Evolutionary conservation across 1,140 invertebrate genomes (phyloP).

Genomic region (Melitaea cinxia): DNA sequence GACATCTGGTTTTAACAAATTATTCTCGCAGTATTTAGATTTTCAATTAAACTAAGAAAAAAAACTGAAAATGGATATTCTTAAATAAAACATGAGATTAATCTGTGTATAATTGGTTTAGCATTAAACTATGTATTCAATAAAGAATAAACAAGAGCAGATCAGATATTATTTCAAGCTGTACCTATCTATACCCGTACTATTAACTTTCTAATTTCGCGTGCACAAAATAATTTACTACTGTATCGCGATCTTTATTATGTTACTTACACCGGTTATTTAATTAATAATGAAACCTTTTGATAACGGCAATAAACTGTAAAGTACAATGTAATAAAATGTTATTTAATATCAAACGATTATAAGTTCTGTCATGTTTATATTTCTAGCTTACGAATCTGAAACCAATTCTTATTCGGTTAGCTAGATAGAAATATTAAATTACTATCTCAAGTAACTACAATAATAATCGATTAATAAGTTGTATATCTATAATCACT

Average conservation of each 20-base stretch:
- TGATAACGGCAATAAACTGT: slow-evolving; percentile 6
- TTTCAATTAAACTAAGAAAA: too few relatives aligned
- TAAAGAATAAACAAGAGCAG: not conserved
- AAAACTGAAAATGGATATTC: too few relatives aligned
- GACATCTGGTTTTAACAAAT: too few relatives aligned
- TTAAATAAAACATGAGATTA: not conserved
- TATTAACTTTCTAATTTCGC: slow-evolving; percentile 71
- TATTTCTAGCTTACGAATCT: not conserved
- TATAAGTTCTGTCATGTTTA: slow-evolving; percentile 1
- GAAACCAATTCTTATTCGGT: not conserved
- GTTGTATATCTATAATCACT: too few relatives aligned
- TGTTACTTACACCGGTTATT: slow-evolving; percentile 21
- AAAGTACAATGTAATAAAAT: slow-evolving; percentile 15
- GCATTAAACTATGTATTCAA: not conserved
- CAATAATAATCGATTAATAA: too few relatives aligned
- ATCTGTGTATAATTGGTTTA: not conserved
- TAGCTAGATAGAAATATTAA: not conserved
- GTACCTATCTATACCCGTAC: too few relatives aligned
- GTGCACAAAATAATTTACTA: slow-evolving; percentile 62
- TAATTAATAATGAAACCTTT: slow-evolving; percentile 16
- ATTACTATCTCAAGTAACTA: not conserved
- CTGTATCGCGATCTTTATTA: slow-evolving; percentile 41
- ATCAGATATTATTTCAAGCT: slow-evolving; percentile 27
- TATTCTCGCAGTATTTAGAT: too few relatives aligned
- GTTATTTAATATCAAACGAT: slow-evolving; percentile 4